These are phyloP conservation scores for Erebia ligea DNA, from an alignment of 2,888 invertebrate genomes.

Conservation along the genomic window DNA sequence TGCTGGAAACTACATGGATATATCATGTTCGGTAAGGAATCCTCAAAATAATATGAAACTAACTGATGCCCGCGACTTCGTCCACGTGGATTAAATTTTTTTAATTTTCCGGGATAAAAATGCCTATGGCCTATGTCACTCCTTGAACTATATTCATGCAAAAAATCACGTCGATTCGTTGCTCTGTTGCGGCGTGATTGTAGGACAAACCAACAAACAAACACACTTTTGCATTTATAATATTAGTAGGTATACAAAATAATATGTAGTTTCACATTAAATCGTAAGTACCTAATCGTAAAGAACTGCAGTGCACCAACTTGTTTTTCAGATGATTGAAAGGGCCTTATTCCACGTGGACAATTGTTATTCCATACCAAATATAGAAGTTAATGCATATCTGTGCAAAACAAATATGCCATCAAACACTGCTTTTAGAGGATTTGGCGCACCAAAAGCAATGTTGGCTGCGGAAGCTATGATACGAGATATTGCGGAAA, in stretches of 20 bases:
- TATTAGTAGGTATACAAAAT: too few species aligned
- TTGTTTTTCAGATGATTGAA: slow-evolving; percentile 86
- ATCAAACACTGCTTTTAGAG: slow-evolving; percentile 96
- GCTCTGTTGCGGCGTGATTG: too few species aligned
- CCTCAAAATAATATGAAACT: not conserved
- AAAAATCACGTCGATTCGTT: too few species aligned
- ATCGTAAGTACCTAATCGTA: not conserved
- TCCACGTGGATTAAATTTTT: too few species aligned
- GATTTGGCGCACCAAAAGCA: slow-evolving; percentile 95
- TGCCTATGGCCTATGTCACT: too few species aligned
- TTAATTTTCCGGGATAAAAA: too few species aligned
- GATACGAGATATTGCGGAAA: slow-evolving; percentile 89
- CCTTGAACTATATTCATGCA: too few species aligned
- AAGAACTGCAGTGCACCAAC: not conserved
- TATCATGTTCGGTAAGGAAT: slow-evolving; percentile 85
- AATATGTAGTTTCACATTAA: not conserved
- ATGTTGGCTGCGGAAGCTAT: slow-evolving; percentile 93
- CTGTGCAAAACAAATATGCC: slow-evolving; percentile 94
- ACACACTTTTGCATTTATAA: too few species aligned
- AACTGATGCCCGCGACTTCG: too few species aligned
- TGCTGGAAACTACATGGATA: slow-evolving; percentile 88
- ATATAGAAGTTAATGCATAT: slow-evolving; percentile 86
- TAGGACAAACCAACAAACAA: too few species aligned
- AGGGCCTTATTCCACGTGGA: slow-evolving; percentile 91
- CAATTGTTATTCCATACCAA: slow-evolving; percentile 92